Evolutionary conservation across 1,140 invertebrate species (phyloP), one percentile per base, ranked within the genome.

Genomic region (Kradibia gibbosae): DNA sequence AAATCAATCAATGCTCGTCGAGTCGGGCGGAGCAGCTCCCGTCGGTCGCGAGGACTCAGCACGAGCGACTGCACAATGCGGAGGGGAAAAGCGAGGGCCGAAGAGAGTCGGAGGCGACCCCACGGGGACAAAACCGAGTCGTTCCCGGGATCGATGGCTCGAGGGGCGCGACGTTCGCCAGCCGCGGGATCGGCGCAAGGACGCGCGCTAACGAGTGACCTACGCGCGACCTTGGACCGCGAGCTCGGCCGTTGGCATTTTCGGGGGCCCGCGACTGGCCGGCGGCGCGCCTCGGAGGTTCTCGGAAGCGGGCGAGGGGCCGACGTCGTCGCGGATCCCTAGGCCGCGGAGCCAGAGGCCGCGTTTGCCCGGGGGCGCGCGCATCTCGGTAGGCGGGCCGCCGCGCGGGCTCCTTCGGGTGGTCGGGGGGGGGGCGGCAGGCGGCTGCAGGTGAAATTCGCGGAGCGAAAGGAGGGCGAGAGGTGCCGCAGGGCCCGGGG

Each of bases 321-420:
- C 73, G 79, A 88, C 86, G 85, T 87, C 85, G 85, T 81, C 53
- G 77, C 84, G 4, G 11, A 81, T 85, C 82, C 85, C 86, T 87
- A 85, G 84, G 85, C 83, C 83, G 86, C n/a, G n/a, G n/a, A n/a
- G n/a, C n/a, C n/a, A n/a, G 5, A n/a, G 57, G 3, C 57, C 50
- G 15, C 22, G 20, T 53, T 11, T 53, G 50, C n/a, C n/a, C n/a
- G n/a, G n/a, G n/a, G n/a, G 50, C 22, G 20, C 50, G 50, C 22
- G 50, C 50, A 22, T 17, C 20, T 53, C 50, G 3, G 50, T 53
- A 53, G 13, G 50, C 50, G 15, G 45, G 22, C 50, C 3, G 50
- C 50, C 13, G 50, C 50, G 3, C 50, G 17, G 45, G 17, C 8
- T 48, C 45, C 8, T 11, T 17, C 50, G 50, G 5, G 25, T 22